A percentile compares a stretch with the other conserved stretches of the same genome.
These are phyloP conservation scores for Takifugu ocellatus DNA, from an alignment of 2,797 vertebrate genomes.

Conservation along the genomic window DNA sequence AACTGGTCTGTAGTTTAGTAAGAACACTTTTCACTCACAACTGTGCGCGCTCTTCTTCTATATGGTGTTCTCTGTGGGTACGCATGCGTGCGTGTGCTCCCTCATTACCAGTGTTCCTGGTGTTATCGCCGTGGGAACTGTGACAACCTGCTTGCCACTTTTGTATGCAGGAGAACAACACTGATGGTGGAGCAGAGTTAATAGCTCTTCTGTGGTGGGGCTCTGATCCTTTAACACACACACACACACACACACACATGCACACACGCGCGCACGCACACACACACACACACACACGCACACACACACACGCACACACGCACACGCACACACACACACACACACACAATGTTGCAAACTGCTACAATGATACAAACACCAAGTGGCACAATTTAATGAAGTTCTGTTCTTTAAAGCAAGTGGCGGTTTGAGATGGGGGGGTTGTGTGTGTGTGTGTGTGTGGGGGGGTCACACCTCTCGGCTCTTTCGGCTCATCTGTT, in stretches of 20 bases:
- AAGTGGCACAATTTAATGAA: conserved; percentile 94
- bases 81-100: conserved; percentile 5
- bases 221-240: conserved; percentile 74
- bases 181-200: conserved; percentile 68
- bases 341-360: not conserved
- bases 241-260: conserved; percentile 48
- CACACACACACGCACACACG: too few relatives aligned
- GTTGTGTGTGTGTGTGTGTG: conserved; percentile 1
- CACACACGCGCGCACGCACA: too few relatives aligned
- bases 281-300: too few relatives aligned
- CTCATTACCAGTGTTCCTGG: conserved; percentile 59
- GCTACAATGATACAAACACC: conserved; percentile 72
- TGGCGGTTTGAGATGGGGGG: conserved; percentile 39
- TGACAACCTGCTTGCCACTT: conserved; percentile 67
- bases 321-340: too few relatives aligned
- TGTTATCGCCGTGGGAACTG: conserved; percentile 44
- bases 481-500: conserved; percentile 91
- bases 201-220: conserved; percentile 75
- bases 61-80: not conserved
- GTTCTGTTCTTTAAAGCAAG: conserved; percentile 90
- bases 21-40: too few relatives aligned
- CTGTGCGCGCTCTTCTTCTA: too few relatives aligned
- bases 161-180: conserved; percentile 80
- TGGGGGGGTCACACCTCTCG: conserved; percentile 35
- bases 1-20: too few relatives aligned